phyloP scores from a whole-genome alignment of 2,113 vertebrate species.

The Microtus ochrogaster region DNA sequence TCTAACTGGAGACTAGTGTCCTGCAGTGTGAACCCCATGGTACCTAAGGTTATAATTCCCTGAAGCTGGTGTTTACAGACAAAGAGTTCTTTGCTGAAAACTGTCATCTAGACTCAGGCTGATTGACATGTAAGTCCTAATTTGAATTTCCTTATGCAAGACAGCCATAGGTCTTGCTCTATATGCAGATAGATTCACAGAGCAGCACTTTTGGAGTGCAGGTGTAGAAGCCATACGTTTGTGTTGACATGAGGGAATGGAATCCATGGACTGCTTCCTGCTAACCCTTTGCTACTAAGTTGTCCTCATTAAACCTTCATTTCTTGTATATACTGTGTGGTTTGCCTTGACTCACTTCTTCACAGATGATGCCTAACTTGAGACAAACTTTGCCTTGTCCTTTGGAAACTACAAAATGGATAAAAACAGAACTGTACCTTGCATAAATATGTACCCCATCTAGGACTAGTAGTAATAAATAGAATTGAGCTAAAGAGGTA shows the following conservation, averaged over 20 bases:
- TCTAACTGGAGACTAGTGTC: not conserved
- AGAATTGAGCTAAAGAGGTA: not conserved
- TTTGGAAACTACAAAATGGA: slow-evolving; percentile 4
- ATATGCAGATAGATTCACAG: not conserved
- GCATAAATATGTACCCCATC: not conserved
- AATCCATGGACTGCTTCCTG: not conserved
- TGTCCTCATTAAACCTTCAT: not conserved
- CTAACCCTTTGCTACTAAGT: not conserved
- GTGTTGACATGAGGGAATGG: not conserved
- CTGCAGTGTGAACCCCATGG: not conserved
- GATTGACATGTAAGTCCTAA: not conserved
- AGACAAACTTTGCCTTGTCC: not conserved
- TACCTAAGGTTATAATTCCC: not conserved
- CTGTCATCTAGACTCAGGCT: not conserved
- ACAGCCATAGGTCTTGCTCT: not conserved
- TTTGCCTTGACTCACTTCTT: not conserved
- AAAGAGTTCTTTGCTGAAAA: not conserved
- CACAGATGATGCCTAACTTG: not conserved
- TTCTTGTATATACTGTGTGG: not conserved
- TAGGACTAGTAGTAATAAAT: not conserved
- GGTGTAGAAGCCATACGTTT: not conserved
- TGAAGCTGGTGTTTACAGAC: not conserved
- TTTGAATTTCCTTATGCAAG: not conserved
- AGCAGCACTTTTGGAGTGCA: not conserved
- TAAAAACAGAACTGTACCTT: not conserved